phyloP scores from a whole-genome alignment of 2,888 invertebrate genomes.

The Ectemnius cavifrons region DNA sequence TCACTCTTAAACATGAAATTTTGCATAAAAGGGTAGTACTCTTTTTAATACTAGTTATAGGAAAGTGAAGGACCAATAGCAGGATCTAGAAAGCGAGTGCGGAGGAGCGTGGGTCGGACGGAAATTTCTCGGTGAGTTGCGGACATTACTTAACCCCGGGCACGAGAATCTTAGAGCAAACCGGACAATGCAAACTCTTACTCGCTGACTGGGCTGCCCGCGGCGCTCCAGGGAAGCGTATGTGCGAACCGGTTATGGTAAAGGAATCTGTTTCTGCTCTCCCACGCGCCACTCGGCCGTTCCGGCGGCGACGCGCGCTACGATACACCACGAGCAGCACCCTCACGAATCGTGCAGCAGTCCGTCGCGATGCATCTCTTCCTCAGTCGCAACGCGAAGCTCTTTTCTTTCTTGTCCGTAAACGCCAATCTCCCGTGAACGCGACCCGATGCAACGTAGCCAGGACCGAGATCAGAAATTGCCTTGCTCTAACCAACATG shows the following conservation, averaged over 20 bases:
- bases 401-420: slow-evolving; percentile 51
- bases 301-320: slow-evolving; percentile 4
- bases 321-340: neutral
- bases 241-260: slow-evolving; percentile 62
- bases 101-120: slow-evolving; percentile 43
- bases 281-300: slow-evolving; percentile 63
- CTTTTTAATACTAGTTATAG: no score
- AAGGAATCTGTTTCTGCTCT: slow-evolving; percentile 69
- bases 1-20: no score
- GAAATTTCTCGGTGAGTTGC: slow-evolving; percentile 50
- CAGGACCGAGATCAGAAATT: slow-evolving; percentile 70
- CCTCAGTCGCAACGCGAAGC: slow-evolving; percentile 22
- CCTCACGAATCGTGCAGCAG: slow-evolving; percentile 24
- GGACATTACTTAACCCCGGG: slow-evolving; percentile 58
- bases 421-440: slow-evolving; percentile 61
- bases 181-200: slow-evolving; percentile 53
- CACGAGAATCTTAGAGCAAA: slow-evolving; percentile 52
- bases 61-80: slow-evolving; percentile 48
- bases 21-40: no score
- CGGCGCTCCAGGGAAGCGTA: slow-evolving; percentile 42
- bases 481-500: slow-evolving; percentile 55
- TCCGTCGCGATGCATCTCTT: slow-evolving; percentile 49
- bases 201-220: slow-evolving; percentile 20
- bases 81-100: slow-evolving; percentile 31
- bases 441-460: no score